A percentile compares a stretch with the other conserved stretches of the same genome.
Conservation (phyloP, 2,888 invertebrate species). For the Cephus pulcher region DNA sequence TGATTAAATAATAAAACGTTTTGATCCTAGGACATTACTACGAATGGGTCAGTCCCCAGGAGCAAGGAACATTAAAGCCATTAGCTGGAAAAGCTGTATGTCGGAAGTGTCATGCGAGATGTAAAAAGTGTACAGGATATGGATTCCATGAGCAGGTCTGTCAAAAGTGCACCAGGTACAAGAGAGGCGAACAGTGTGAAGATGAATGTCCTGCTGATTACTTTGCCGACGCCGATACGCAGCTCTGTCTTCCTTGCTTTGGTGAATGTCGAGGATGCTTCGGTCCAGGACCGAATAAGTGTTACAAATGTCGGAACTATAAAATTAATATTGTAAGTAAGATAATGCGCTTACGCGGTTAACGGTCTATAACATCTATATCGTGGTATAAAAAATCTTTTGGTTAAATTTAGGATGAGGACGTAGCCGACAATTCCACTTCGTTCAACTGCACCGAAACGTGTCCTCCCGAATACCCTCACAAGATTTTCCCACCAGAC, state of each 20-base stretch:
- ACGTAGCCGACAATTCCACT: conserved; percentile 73
- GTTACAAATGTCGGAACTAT: conserved; percentile 81
- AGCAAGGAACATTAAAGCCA: conserved; percentile 78
- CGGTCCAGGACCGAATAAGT: conserved; percentile 82
- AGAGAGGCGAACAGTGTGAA: conserved; percentile 89
- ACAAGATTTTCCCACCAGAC: conserved; percentile 82
- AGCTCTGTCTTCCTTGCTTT: conserved; percentile 82
- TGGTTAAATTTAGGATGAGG: conserved; percentile 64
- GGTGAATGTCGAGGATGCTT: conserved; percentile 86
- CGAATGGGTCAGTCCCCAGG: conserved; percentile 84
- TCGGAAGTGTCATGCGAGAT: conserved; percentile 89
- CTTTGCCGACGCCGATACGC: conserved; percentile 80
- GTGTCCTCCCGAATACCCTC: conserved; percentile 83
- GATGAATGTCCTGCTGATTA: conserved; percentile 89
- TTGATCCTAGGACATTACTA: conserved; percentile 77
- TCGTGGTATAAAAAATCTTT: neutral
- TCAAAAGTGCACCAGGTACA: conserved; percentile 86
- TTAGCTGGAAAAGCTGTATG: conserved; percentile 90
- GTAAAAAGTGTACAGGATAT: conserved; percentile 88
- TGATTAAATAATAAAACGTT: neutral
- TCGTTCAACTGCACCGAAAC: conserved; percentile 86
- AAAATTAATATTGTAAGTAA: conserved; percentile 73
- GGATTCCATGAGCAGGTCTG: conserved; percentile 90
- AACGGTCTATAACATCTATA: neutral
- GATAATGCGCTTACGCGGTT: neutral